A percentile compares a stretch with the other conserved stretches of the same genome.
phyloP scores from a whole-genome alignment of 1,140 invertebrate species.

The Bactericera cockerelli region DNA sequence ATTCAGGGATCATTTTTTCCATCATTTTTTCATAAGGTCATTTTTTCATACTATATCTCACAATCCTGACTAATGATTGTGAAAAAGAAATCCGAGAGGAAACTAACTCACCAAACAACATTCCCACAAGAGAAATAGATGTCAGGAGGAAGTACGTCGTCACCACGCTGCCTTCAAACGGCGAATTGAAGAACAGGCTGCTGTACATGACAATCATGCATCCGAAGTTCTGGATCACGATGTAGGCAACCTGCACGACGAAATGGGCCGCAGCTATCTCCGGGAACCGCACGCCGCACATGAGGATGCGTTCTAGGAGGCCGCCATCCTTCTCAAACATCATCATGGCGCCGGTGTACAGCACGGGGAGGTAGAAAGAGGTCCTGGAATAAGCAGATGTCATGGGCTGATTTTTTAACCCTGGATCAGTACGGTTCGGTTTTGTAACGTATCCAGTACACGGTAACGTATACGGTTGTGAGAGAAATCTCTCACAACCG shows the following conservation, averaged over 20 bases:
- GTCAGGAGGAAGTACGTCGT: conserved; percentile 16
- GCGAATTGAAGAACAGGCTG: conserved; percentile 17
- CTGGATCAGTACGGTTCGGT: too few species aligned
- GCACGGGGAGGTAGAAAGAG: conserved; percentile 22
- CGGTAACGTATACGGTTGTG: too few species aligned
- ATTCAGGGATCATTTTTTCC: too few species aligned
- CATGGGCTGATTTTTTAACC: conserved; percentile 4
- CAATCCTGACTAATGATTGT: too few species aligned
- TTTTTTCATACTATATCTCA: too few species aligned
- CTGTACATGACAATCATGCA: conserved; percentile 19
- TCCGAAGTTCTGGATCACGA: conserved; percentile 19
- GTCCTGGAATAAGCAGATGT: conserved; percentile 22
- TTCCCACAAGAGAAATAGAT: conserved; percentile 18
- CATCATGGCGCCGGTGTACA: conserved; percentile 22
- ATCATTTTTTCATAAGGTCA: too few species aligned
- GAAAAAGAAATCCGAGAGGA: too few species aligned
- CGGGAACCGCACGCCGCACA: conserved; percentile 21
- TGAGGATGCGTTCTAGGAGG: conserved; percentile 22
- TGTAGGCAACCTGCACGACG: conserved; percentile 18
- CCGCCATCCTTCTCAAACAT: conserved; percentile 22
- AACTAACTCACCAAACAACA: conserved; percentile 21
- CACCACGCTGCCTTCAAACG: conserved; percentile 17
- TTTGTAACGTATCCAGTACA: too few species aligned
- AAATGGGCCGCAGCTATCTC: conserved; percentile 22
- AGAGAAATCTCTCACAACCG: too few species aligned